Evolutionary conservation across 35 echinoderm and acorn worm species (phyloP).

Genomic region (Heliocidaris erythrogramma): DNA sequence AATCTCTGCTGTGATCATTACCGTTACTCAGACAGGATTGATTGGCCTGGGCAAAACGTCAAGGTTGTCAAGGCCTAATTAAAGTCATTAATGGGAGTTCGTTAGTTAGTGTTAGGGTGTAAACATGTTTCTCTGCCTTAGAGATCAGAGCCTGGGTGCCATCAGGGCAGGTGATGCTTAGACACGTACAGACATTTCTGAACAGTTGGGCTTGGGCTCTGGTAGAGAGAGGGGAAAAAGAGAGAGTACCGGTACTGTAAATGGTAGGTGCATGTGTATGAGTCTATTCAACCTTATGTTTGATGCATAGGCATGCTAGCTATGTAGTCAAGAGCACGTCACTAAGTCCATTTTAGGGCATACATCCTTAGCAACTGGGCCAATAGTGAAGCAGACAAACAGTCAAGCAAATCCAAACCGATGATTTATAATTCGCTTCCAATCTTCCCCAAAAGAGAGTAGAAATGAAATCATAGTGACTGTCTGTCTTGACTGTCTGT

Average conservation of each 20-base stretch:
- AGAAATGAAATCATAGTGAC: neutral
- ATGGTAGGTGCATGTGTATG: neutral
- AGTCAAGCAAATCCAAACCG: neutral
- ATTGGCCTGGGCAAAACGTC: neutral
- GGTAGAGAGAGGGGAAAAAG: neutral
- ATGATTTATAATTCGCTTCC: slow-evolving; percentile 4
- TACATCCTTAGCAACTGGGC: neutral
- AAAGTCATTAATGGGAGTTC: neutral
- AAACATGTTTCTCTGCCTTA: neutral
- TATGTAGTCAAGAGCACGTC: slow-evolving; percentile 15
- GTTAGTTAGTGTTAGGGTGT: neutral
- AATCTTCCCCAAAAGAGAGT: neutral
- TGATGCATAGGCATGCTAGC: slow-evolving; percentile 41
- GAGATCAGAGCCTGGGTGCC: neutral
- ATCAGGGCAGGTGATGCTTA: neutral
- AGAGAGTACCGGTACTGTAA: neutral
- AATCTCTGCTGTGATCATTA: neutral
- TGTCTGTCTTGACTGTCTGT: neutral
- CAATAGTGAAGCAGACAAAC: slow-evolving; percentile 11
- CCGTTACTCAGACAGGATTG: neutral
- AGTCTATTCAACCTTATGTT: neutral
- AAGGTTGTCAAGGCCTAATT: neutral
- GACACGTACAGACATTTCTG: neutral
- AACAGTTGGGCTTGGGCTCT: neutral
- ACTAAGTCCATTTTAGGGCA: slow-evolving; percentile 44